Conservation (phyloP, 2,113 vertebrate genomes). For the Centropus unirufus region DNA sequence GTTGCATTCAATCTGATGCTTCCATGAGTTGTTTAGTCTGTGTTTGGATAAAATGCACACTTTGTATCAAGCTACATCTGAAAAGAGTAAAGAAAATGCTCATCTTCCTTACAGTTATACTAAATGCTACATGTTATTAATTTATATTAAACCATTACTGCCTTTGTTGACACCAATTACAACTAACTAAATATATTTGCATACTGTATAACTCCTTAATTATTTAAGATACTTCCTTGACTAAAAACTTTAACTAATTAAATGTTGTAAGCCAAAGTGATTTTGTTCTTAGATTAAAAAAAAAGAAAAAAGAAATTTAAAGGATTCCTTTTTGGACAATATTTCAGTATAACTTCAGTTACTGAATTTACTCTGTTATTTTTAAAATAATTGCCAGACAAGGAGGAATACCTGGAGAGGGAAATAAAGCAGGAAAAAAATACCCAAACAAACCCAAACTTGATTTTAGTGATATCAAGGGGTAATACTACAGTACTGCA, state of each 20-base stretch:
- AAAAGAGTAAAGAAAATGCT: not conserved
- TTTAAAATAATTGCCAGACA: not conserved
- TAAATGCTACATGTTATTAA: not conserved
- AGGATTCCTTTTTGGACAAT: not conserved
- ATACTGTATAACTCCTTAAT: not conserved
- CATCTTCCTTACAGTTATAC: not conserved
- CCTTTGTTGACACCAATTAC: not conserved
- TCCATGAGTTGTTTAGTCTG: not conserved
- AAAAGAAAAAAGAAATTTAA: not conserved
- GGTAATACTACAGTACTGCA: too few relatives aligned
- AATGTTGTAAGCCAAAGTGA: not conserved
- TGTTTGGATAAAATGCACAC: not conserved
- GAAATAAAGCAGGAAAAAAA: not conserved
- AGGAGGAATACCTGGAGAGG: not conserved
- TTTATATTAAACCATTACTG: not conserved
- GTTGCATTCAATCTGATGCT: not conserved
- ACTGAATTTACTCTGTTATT: not conserved
- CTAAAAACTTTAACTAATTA: not conserved
- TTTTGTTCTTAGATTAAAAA: not conserved
- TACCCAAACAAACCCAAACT: not conserved
- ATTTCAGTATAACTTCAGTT: not conserved
- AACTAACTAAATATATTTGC: not conserved
- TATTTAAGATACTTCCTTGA: not conserved
- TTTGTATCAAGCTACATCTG: not conserved
- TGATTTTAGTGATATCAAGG: not conserved